These are phyloP conservation scores for Anas platyrhynchos DNA, from an alignment of 2,113 vertebrate species.

Conservation along the genomic window DNA sequence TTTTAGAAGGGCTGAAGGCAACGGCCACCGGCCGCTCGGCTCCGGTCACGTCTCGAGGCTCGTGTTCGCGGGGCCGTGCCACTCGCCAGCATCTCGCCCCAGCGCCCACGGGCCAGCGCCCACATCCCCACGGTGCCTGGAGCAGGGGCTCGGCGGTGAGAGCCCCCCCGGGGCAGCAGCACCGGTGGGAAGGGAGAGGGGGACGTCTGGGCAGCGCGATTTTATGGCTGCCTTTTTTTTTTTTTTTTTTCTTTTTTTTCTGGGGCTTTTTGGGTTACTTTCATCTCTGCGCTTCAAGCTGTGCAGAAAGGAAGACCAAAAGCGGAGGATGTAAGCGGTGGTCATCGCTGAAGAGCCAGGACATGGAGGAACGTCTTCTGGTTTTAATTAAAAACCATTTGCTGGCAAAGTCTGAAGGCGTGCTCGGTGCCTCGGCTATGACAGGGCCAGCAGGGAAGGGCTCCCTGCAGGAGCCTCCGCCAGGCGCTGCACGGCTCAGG, in stretches of 20 bases:
- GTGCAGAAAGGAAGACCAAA: constrained; percentile 47
- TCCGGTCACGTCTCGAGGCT: not conserved
- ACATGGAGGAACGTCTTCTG: not conserved
- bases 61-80: not conserved
- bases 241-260: not conserved
- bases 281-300: constrained; percentile 26
- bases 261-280: constrained; percentile 1
- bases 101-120: too few species aligned
- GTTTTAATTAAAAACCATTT: constrained; percentile 63
- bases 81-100: not conserved
- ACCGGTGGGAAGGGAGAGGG: not conserved
- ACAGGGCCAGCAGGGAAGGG: not conserved
- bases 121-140: not conserved
- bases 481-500: not conserved
- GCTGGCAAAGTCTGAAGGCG: not conserved
- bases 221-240: too few species aligned
- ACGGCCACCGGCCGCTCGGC: not conserved
- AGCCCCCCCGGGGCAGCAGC: too few species aligned
- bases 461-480: not conserved
- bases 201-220: accelerated
- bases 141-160: too few species aligned
- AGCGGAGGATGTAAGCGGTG: constrained; percentile 37
- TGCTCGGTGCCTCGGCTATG: not conserved
- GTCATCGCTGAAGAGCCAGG: constrained; percentile 58
- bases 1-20: constrained; percentile 44